Conservation (phyloP, 2,888 invertebrate species). For the Acleris cristana region DNA sequence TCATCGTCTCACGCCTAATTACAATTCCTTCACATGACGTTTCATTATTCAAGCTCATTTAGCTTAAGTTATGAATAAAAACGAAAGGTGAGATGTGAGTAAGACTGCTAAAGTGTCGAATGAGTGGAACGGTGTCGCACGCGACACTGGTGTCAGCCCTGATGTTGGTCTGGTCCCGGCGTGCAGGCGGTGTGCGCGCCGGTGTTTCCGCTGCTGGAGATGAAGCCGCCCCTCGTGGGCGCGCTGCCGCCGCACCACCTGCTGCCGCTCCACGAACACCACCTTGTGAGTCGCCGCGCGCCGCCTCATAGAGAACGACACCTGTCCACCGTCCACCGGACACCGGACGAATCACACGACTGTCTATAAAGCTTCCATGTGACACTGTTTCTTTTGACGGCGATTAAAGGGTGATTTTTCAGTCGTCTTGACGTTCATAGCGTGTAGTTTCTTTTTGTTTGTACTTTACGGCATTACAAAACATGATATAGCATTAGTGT, state of each 20-base stretch:
- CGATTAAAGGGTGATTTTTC: not conserved
- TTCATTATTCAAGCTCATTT: too few species aligned
- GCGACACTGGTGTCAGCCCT: not conserved
- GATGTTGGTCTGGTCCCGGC: not conserved
- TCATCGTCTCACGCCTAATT: too few species aligned
- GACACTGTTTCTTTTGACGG: too few species aligned
- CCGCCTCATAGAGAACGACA: slow-evolving; percentile 55
- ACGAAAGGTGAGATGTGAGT: too few species aligned
- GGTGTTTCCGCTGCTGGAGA: slow-evolving; percentile 82
- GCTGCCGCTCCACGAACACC: slow-evolving; percentile 87
- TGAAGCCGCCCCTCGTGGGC: slow-evolving; percentile 80
- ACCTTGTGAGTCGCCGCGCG: slow-evolving; percentile 77
- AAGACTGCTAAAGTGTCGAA: too few species aligned
- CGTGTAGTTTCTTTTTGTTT: too few species aligned
- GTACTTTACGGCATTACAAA: too few species aligned
- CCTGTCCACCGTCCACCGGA: not conserved
- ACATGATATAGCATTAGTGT: too few species aligned
- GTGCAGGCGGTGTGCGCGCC: slow-evolving; percentile 79
- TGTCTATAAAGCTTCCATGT: not conserved
- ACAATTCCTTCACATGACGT: too few species aligned
- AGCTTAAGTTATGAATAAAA: too few species aligned
- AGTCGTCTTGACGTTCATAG: not conserved
- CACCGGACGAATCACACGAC: not conserved
- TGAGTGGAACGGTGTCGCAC: too few species aligned
- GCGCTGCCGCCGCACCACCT: slow-evolving; percentile 80